Conservation (phyloP, 2,113 vertebrate genomes). For the Ellobius talpinus region DNA sequence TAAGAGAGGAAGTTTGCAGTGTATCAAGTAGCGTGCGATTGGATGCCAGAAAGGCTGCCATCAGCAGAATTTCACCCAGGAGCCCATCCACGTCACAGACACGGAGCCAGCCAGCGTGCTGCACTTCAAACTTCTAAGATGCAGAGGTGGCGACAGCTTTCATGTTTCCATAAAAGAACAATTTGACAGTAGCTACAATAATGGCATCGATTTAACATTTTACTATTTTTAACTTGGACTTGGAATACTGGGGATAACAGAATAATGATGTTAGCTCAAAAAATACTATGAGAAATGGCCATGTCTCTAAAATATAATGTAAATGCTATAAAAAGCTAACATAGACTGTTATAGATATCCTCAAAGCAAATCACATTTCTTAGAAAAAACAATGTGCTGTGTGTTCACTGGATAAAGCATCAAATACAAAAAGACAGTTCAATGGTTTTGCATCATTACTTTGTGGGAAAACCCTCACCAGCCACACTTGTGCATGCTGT, state of each 20-base stretch:
- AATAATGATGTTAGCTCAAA: constrained; percentile 39
- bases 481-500: constrained; percentile 64
- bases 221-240: constrained; percentile 26
- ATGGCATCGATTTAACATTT: constrained; percentile 33
- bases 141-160: constrained; percentile 15
- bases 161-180: constrained; percentile 1
- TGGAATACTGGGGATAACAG: constrained; percentile 46
- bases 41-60: no score
- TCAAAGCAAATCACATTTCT: constrained; percentile 64
- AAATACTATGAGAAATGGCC: constrained; percentile 56
- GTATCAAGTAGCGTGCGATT: not conserved
- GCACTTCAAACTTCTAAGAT: not conserved
- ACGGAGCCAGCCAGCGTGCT: no score
- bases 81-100: no score
- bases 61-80: no score
- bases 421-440: constrained; percentile 73
- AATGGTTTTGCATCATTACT: constrained; percentile 48
- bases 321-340: constrained; percentile 55
- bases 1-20: not conserved
- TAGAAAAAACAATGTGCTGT: constrained; percentile 47
- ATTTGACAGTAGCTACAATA: constrained; percentile 18
- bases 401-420: constrained; percentile 59
- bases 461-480: not conserved
- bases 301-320: constrained; percentile 28
- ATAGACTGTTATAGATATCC: constrained; percentile 25